Evolutionary conservation across 2,113 vertebrate genomes (phyloP).

Genomic region (Anthoscopus minutus): DNA sequence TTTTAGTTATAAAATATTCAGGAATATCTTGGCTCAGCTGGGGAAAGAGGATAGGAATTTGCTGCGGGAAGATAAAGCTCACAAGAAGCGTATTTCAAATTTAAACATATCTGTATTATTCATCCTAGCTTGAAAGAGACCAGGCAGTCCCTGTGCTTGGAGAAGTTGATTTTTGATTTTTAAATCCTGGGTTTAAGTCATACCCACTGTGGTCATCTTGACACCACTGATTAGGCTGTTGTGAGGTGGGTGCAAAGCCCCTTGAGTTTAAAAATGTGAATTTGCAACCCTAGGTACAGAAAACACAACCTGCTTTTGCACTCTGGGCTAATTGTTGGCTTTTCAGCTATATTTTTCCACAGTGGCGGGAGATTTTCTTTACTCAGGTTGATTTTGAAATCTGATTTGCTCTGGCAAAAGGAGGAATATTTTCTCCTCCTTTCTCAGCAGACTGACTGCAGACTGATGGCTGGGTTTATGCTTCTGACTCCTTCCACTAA

Average conservation of each 20-base stretch:
- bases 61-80: background rate
- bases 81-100: background rate
- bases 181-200: background rate
- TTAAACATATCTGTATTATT: slow-evolving; percentile 33
- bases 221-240: background rate
- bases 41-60: background rate
- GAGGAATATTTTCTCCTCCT: background rate
- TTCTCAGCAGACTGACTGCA: background rate
- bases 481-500: background rate
- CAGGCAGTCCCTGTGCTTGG: background rate
- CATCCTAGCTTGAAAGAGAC: slow-evolving; percentile 10
- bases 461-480: background rate
- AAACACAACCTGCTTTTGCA: background rate
- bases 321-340: background rate
- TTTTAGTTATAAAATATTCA: slow-evolving; percentile 53
- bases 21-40: slow-evolving; percentile 3
- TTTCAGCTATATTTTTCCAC: background rate
- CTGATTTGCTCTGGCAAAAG: background rate
- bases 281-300: background rate
- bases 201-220: background rate
- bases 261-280: background rate
- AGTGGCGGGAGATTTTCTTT: background rate
- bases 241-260: background rate
- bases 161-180: background rate
- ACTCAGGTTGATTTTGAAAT: background rate